Percentiles rank a stretch among this genome's conserved stretches.
These are phyloP conservation scores for Eristalinus sepulchralis DNA, from an alignment of 2,888 invertebrate genomes.

Conservation along the genomic window DNA sequence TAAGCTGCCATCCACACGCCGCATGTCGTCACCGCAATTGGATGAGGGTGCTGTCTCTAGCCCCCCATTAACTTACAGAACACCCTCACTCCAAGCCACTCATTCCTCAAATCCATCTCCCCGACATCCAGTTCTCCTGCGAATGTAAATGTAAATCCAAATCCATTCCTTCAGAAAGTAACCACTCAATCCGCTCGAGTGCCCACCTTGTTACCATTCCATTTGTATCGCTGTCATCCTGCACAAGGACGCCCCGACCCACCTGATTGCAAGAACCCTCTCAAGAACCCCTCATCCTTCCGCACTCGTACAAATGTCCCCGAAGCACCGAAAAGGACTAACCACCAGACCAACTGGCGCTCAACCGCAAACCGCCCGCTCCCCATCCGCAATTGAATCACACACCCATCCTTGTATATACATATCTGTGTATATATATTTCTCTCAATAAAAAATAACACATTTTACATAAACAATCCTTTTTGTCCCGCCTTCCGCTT, in stretches of 20 bases:
- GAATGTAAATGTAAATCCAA: background rate
- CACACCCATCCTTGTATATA: slow-evolving; percentile 28
- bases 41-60: background rate
- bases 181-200: background rate
- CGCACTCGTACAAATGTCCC: background rate
- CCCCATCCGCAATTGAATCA: background rate
- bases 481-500: slow-evolving; percentile 8
- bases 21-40: background rate
- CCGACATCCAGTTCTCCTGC: background rate
- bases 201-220: background rate
- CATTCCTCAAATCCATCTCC: background rate
- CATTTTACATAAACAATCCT: slow-evolving; percentile 65
- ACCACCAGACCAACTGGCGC: background rate
- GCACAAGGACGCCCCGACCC: background rate
- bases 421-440: slow-evolving; percentile 58
- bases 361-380: background rate
- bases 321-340: background rate
- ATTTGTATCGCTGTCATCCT: background rate
- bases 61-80: background rate
- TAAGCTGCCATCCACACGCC: background rate
- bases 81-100: background rate
- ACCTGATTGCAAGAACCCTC: slow-evolving; percentile 13
- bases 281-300: background rate
- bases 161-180: background rate
- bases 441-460: slow-evolving; percentile 70